Evolutionary conservation across 2,797 vertebrate species (phyloP).

Genomic region (Karalla daura): DNA sequence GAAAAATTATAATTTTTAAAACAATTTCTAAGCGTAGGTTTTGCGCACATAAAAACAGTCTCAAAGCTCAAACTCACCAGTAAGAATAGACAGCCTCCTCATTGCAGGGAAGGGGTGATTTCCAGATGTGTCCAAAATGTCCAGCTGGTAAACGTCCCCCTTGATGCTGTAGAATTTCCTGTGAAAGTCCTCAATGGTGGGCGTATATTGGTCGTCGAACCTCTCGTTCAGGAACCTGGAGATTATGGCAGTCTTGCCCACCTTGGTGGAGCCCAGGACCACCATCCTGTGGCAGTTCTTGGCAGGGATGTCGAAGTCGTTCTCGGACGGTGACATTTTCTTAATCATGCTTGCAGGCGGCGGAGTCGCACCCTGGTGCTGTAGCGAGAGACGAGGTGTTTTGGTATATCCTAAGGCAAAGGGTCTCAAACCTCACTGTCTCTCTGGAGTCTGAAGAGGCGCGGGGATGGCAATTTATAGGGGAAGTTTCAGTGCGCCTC

Average conservation of each 20-base stretch:
- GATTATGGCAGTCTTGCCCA: slow-evolving; percentile 97
- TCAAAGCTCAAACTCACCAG: slow-evolving; percentile 85
- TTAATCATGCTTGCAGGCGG: slow-evolving; percentile 89
- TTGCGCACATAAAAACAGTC: background rate
- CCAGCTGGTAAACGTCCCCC: slow-evolving; percentile 95
- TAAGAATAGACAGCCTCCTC: slow-evolving; percentile 97
- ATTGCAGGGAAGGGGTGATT: slow-evolving; percentile 98
- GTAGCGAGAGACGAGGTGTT: background rate
- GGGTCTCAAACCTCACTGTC: slow-evolving; percentile 15
- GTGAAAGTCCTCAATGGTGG: slow-evolving; percentile 98
- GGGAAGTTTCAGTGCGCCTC: slow-evolving; percentile 67
- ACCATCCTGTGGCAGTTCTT: slow-evolving; percentile 99
- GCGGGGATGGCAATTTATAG: slow-evolving; percentile 64
- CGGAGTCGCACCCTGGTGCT: slow-evolving; percentile 53
- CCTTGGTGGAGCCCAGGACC: slow-evolving; percentile 96
- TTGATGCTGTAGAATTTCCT: slow-evolving; percentile 98
- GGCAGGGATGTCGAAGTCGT: slow-evolving; percentile 92
- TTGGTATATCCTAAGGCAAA: slow-evolving; percentile 18
- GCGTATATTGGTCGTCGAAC: slow-evolving; percentile 97
- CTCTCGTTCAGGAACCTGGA: slow-evolving; percentile 95
- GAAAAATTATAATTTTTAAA: background rate
- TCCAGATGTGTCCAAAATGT: slow-evolving; percentile 97
- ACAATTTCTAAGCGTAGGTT: background rate
- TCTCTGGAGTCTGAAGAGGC: slow-evolving; percentile 36
- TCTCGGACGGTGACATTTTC: slow-evolving; percentile 91